Evolutionary conservation across 2,888 invertebrate genomes (phyloP).

Genomic region (Crossocerus cetratus): DNA sequence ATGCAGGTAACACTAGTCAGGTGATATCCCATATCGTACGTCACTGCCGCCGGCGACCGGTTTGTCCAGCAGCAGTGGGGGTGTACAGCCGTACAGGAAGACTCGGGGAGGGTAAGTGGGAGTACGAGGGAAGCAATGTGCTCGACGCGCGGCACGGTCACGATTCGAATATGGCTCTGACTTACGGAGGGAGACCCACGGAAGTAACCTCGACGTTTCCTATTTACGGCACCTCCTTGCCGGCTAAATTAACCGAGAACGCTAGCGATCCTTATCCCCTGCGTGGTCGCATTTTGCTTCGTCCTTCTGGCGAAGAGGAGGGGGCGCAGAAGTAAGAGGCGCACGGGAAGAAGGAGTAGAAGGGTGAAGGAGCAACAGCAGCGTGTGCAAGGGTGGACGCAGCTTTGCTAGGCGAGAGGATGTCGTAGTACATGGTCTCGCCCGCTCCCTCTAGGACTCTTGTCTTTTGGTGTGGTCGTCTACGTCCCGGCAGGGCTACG

Average conservation of each 20-base stretch:
- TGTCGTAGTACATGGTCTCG: background rate
- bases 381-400: constrained; percentile 2
- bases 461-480: constrained; percentile 23
- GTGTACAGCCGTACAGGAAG: constrained; percentile 21
- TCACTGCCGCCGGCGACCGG: constrained; percentile 34
- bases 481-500: constrained; percentile 53
- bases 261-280: constrained; percentile 66
- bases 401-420: no score
- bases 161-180: constrained; percentile 26
- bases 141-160: constrained; percentile 17
- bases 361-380: constrained; percentile 3
- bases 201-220: constrained; percentile 62
- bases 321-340: background rate
- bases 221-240: constrained; percentile 72
- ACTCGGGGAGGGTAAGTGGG: background rate
- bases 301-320: constrained; percentile 16
- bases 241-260: constrained; percentile 72
- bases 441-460: constrained; percentile 4
- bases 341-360: constrained; percentile 3
- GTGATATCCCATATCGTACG: constrained; percentile 46
- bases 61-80: constrained; percentile 14
- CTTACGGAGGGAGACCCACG: constrained; percentile 33
- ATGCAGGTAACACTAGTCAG: constrained; percentile 44
- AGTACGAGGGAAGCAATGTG: constrained; percentile 12
- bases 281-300: constrained; percentile 59